Evolutionary conservation across 2,888 invertebrate genomes (phyloP).

Genomic region (Pseudococcus longispinus): DNA sequence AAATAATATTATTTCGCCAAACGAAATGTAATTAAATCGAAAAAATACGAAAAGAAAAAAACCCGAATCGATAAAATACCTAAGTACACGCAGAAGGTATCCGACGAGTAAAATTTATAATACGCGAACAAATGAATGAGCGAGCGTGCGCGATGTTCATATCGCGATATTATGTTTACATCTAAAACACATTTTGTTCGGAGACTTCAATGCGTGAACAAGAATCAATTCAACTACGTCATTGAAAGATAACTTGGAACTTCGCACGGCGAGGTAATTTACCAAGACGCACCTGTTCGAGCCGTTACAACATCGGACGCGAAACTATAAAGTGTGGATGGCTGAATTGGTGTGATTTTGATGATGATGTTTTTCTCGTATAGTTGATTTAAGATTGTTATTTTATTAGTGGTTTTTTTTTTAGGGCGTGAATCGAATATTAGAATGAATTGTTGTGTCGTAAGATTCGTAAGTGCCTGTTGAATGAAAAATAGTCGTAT

Average conservation of each 20-base stretch:
- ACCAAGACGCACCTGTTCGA: conserved; percentile 49
- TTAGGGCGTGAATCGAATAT: neutral
- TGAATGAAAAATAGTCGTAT: too few relatives aligned
- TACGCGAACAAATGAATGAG: conserved; percentile 41
- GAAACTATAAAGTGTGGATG: neutral
- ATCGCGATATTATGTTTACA: conserved; percentile 47
- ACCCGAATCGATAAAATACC: neutral
- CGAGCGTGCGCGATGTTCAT: conserved; percentile 47
- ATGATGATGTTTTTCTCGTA: neutral
- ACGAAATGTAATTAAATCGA: neutral
- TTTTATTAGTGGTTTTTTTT: neutral
- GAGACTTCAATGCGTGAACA: conserved; percentile 55
- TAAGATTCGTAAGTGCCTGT: too few relatives aligned
- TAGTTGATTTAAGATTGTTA: neutral
- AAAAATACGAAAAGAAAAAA: neutral
- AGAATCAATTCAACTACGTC: conserved; percentile 56
- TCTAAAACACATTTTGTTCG: conserved; percentile 48
- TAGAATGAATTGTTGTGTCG: neutral
- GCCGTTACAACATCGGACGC: conserved; percentile 17
- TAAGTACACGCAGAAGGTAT: neutral
- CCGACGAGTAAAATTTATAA: neutral
- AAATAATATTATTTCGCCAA: neutral
- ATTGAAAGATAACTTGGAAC: conserved; percentile 38
- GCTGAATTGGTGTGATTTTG: neutral
- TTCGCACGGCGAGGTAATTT: conserved; percentile 20